A percentile compares a stretch with the other conserved stretches of the same genome.
Evolutionary conservation across 2,113 vertebrate species (phyloP).

Genomic region (Grallaria varia): DNA sequence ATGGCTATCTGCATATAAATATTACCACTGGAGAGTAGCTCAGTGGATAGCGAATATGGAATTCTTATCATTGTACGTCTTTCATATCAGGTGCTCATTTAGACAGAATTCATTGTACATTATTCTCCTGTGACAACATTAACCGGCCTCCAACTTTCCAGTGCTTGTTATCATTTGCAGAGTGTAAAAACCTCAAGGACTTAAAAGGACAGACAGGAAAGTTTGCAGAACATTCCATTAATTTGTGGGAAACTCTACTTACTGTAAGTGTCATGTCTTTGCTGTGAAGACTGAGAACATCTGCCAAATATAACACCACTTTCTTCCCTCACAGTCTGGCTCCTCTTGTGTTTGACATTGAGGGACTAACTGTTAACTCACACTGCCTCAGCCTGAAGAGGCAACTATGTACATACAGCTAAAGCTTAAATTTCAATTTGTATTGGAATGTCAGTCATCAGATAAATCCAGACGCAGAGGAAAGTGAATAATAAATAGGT

Average conservation of each 20-base stretch:
- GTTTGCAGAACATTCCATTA: conserved; percentile 63
- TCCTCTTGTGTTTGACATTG: conserved; percentile 47
- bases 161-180: conserved; percentile 53
- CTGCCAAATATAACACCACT: conserved; percentile 57
- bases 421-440: conserved; percentile 55
- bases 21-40: conserved; percentile 2
- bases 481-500: conserved; percentile 52
- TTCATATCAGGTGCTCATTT: conserved; percentile 59
- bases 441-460: conserved; percentile 48
- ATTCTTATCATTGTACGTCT: conserved; percentile 30
- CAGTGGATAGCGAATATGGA: background rate
- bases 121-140: conserved; percentile 58
- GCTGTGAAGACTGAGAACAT: conserved; percentile 54
- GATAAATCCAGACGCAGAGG: conserved; percentile 21
- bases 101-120: conserved; percentile 56
- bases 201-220: conserved; percentile 57
- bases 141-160: conserved; percentile 29
- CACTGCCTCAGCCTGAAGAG: conserved; percentile 3
- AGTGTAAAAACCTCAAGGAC: conserved; percentile 57
- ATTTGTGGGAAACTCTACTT: conserved; percentile 58
- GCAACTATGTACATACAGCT: background rate
- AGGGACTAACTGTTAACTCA: conserved; percentile 45
- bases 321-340: conserved; percentile 38
- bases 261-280: conserved; percentile 56
- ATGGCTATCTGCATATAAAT: conserved; percentile 45